A percentile compares a stretch with the other conserved stretches of the same genome.
phyloP scores from a whole-genome alignment of 1,140 invertebrate species.

The Lamellibrachia luymesi region DNA sequence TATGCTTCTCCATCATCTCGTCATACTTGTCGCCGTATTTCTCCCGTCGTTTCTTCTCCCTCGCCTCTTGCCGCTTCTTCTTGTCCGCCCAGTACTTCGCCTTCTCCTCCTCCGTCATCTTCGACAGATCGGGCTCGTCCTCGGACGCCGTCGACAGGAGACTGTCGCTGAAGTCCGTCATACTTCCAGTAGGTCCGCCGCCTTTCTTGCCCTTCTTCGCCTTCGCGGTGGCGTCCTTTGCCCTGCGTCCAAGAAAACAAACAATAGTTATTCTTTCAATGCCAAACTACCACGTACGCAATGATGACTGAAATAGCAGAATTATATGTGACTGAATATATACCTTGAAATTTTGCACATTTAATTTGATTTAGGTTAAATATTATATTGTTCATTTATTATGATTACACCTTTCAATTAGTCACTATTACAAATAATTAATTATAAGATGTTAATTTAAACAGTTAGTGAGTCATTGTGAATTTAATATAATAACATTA shows the following conservation, averaged over 20 bases:
- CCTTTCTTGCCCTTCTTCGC: constrained; percentile 23
- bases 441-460: too few species aligned
- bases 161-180: constrained; percentile 28
- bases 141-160: constrained; percentile 43
- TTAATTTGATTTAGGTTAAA: neutral
- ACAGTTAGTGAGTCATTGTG: too few species aligned
- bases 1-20: constrained; percentile 49
- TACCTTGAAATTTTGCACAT: neutral
- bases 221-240: constrained; percentile 4
- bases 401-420: too few species aligned
- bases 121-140: constrained; percentile 46
- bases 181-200: constrained; percentile 26
- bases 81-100: constrained; percentile 46
- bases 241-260: neutral
- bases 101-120: constrained; percentile 55
- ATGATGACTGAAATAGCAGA: neutral
- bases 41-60: constrained; percentile 47
- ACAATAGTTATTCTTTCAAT: neutral
- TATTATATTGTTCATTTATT: neutral
- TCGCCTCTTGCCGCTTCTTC: constrained; percentile 40
- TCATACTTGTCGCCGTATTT: constrained; percentile 57
- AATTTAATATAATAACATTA: too few species aligned
- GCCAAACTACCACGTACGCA: neutral
- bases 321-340: neutral
- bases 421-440: too few species aligned